A percentile compares a stretch with the other conserved stretches of the same genome.
phyloP scores from a whole-genome alignment of 2,888 invertebrate species.

The Acronicta leporina region DNA sequence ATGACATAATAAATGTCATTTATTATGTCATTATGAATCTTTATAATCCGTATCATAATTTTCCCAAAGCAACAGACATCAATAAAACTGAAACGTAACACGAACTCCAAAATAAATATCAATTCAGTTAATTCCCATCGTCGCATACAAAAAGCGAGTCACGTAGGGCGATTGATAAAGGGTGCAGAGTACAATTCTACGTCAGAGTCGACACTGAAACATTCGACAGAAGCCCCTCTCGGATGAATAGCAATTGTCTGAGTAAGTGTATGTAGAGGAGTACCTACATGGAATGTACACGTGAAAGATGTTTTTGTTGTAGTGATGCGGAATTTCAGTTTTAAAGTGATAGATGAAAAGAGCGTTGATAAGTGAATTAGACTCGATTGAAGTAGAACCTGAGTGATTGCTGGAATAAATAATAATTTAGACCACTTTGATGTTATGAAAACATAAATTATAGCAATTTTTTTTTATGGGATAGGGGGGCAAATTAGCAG shows the following conservation, averaged over 20 bases:
- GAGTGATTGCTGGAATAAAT: too few relatives aligned
- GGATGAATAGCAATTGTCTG: conserved; percentile 50
- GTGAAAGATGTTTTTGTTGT: conserved; percentile 8
- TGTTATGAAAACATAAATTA: too few relatives aligned
- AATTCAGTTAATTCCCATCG: conserved; percentile 48
- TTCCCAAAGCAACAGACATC: conserved; percentile 17
- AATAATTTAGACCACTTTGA: too few relatives aligned
- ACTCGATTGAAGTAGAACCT: too few relatives aligned
- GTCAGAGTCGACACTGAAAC: conserved; percentile 49
- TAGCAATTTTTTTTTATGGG: too few relatives aligned
- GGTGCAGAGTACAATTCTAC: conserved; percentile 34
- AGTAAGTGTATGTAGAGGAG: conserved; percentile 18
- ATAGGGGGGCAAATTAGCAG: too few relatives aligned
- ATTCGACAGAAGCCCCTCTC: conserved; percentile 49
- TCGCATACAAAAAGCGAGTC: conserved; percentile 48
- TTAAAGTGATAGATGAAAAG: not conserved
- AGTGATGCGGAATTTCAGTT: conserved; percentile 2
- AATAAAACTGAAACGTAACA: conserved; percentile 32
- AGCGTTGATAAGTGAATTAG: not conserved
- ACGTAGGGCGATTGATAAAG: conserved; percentile 57
- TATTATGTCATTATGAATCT: too few relatives aligned
- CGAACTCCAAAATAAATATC: conserved; percentile 46
- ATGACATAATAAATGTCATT: too few relatives aligned
- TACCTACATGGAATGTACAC: conserved; percentile 17
- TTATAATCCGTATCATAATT: conserved; percentile 26